Evolutionary conservation across 2,888 invertebrate species (phyloP), one percentile per base, ranked within the genome.

Genomic region (Rhagophthalmus giganteus): DNA sequence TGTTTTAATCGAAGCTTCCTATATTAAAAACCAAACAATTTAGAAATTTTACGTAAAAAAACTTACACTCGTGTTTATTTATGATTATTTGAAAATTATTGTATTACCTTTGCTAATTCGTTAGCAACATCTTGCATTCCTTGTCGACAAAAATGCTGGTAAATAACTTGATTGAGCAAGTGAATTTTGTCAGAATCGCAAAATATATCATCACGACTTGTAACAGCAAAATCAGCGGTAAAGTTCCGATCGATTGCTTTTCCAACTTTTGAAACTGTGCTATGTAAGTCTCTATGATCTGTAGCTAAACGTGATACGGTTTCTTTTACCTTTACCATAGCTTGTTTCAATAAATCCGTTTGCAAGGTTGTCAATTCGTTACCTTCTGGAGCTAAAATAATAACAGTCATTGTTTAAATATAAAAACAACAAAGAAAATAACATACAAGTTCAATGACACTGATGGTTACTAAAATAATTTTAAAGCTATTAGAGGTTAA

Each of bases 231-330:
- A 73, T 97, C 95, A 0, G 90, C 84, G 26, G 90, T 88, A 69
- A 96, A 96, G 76, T 94, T 94, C 65, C 94, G 85, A 72, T 99
- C 98, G 62, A 99, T 92, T 0, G 93, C 89, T 78, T 97, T 98
- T 38, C 98, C 98, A 35, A 97, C 93, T 80, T 94, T 90, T 0
- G 97, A 97, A 2, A 90, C 88, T 2, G 85, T 81, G 59, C 85
- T 82, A 69, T 94, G 94, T 9, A 92, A 77, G 55, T 84, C 84
- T 60, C 91, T 80, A 68, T 93, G 92, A 75, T 95, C 94, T 50
- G 89, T 84, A 1, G 93, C 89, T 62, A 95, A 78, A 69, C 88
- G 83, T 57, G 88, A 86, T 0, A 92, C 84, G 13, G 88, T 87
- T 66, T 93, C 91, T 67, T 90, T 89, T 25, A 91, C 85, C 71